Percentiles rank a stretch among this genome's conserved stretches.
Evolutionary conservation across 2,888 invertebrate species (phyloP).

Genomic region (Macrosoma leucophasiata): DNA sequence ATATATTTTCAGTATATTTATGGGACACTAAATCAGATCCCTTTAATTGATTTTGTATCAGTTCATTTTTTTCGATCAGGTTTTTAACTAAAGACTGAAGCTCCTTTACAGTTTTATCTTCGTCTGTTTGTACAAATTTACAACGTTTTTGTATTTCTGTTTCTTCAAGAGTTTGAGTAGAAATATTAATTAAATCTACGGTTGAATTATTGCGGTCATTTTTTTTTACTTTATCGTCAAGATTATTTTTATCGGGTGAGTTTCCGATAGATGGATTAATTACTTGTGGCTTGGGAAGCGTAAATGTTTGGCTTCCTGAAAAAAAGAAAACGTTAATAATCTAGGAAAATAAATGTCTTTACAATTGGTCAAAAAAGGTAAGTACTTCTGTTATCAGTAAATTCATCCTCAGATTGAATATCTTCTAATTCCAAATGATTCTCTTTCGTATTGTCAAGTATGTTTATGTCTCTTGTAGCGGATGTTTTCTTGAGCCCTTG

Average conservation of each 20-base stretch:
- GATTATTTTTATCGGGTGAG: too few relatives aligned
- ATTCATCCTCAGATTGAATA: conserved; percentile 51
- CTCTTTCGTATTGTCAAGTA: conserved; percentile 22
- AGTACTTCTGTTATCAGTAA: conserved; percentile 44
- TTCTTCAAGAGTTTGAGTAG: conserved; percentile 42
- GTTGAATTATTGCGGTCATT: too few relatives aligned
- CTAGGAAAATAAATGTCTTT: neutral
- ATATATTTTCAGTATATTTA: conserved; percentile 47
- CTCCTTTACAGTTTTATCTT: conserved; percentile 30
- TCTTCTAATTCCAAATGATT: conserved; percentile 44
- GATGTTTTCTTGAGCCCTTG: conserved; percentile 43
- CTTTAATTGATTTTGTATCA: conserved; percentile 52
- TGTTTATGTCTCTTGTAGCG: conserved; percentile 16
- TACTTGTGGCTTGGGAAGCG: conserved; percentile 44
- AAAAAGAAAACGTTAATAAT: conserved; percentile 19
- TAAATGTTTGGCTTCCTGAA: conserved; percentile 53
- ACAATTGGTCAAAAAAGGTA: too few relatives aligned
- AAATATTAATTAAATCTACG: conserved; percentile 27
- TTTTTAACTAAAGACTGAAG: conserved; percentile 32
- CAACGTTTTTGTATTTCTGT: conserved; percentile 25
- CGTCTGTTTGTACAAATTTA: conserved; percentile 46
- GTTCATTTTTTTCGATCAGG: conserved; percentile 35
- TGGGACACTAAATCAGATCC: conserved; percentile 41
- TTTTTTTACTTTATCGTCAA: too few relatives aligned
- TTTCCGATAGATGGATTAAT: conserved; percentile 29